Evolutionary conservation across 23 tunicate genomes (phyloP).

Genomic region (Trididemnum nubilum): DNA sequence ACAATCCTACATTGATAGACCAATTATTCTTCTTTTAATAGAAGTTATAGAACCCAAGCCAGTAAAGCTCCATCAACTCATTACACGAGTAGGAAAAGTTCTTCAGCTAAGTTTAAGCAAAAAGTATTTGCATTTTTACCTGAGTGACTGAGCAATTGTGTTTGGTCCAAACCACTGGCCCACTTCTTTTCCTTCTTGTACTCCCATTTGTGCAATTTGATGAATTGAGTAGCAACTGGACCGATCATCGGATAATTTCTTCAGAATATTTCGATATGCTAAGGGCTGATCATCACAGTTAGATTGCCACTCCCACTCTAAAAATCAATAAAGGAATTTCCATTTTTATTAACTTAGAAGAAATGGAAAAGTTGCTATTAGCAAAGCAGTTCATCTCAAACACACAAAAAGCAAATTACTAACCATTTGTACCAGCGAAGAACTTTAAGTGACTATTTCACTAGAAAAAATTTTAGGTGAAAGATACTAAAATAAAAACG

Average conservation of each 20-base stretch:
- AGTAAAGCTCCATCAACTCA: too few species aligned
- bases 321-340: not conserved
- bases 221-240: conserved; percentile 75
- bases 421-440: too few species aligned
- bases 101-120: too few species aligned
- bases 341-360: too few species aligned
- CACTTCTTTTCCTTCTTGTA: conserved; percentile 83
- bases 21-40: too few species aligned
- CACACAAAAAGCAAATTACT: not conserved
- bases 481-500: too few species aligned
- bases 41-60: too few species aligned
- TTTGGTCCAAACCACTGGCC: conserved; percentile 99
- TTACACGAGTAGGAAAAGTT: too few species aligned
- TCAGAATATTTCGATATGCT: conserved; percentile 48
- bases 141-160: conserved; percentile 85
- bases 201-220: conserved; percentile 98
- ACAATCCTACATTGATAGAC: too few species aligned
- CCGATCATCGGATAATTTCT: conserved; percentile 51
- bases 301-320: conserved; percentile 71
- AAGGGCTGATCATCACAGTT: conserved; percentile 33
- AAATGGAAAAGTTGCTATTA: not conserved
- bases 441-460: too few species aligned
- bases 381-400: not conserved
- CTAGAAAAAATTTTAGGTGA: too few species aligned
- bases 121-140: too few species aligned